phyloP scores from a whole-genome alignment of 1,140 invertebrate genomes.

The Streblospio benedicti region DNA sequence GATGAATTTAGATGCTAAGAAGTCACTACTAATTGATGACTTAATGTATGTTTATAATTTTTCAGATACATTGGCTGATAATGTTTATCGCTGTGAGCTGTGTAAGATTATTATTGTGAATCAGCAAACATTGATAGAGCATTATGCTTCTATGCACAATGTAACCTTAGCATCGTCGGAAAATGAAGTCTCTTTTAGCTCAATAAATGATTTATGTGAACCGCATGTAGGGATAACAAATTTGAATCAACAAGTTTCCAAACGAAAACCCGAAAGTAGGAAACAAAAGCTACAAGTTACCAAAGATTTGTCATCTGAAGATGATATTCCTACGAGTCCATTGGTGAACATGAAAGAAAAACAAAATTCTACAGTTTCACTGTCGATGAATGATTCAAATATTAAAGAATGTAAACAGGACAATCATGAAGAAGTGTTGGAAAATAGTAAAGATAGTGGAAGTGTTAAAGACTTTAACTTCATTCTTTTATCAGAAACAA shows the following conservation, averaged over 20 bases:
- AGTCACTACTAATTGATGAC: neutral
- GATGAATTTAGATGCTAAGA: neutral
- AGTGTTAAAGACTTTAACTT: slow-evolving; percentile 28
- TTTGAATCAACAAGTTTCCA: neutral
- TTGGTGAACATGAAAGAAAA: neutral
- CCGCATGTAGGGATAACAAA: neutral
- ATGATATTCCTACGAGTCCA: neutral
- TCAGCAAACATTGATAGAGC: neutral
- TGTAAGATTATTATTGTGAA: slow-evolving; percentile 8
- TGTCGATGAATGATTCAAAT: neutral
- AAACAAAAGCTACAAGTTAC: neutral
- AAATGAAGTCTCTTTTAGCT: neutral
- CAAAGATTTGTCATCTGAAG: neutral
- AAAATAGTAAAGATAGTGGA: neutral
- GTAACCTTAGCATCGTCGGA: neutral
- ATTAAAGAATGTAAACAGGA: neutral
- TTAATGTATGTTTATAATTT: neutral
- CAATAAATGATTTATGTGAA: neutral
- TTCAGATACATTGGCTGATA: slow-evolving; percentile 4
- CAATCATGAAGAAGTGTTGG: neutral
- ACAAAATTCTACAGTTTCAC: neutral
- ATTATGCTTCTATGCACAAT: slow-evolving; percentile 1
- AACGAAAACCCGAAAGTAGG: neutral
- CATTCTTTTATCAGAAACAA: slow-evolving; percentile 21
- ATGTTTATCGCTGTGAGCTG: slow-evolving; percentile 7